Evolutionary conservation across 2,888 invertebrate genomes (phyloP).

Genomic region (Uloborus plumipes): DNA sequence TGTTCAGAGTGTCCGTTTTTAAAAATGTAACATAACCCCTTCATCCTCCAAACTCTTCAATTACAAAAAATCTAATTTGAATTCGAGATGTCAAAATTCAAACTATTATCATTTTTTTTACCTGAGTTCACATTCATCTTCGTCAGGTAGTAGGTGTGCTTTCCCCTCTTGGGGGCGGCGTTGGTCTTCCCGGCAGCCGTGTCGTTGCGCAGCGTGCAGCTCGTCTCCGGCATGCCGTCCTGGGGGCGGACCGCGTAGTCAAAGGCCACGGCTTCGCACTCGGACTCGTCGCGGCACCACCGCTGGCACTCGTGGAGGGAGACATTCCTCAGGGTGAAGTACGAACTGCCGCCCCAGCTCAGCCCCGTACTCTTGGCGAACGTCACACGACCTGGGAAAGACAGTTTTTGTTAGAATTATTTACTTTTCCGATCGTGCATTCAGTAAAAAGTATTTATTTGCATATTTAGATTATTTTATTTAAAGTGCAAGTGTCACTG

Average conservation of each 20-base stretch:
- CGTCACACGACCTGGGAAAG: conserved; percentile 82
- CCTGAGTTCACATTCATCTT: conserved; percentile 88
- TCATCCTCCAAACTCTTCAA: too few relatives aligned
- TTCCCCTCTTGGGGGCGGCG: conserved; percentile 84
- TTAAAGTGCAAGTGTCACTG: too few relatives aligned
- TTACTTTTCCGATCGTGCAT: too few relatives aligned
- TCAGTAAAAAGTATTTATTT: too few relatives aligned
- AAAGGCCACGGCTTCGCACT: conserved; percentile 92
- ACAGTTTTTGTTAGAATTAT: not conserved
- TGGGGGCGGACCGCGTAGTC: conserved; percentile 93
- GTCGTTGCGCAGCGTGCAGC: conserved; percentile 91
- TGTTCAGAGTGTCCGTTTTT: too few relatives aligned
- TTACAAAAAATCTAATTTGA: too few relatives aligned
- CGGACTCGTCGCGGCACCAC: conserved; percentile 92
- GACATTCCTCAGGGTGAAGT: conserved; percentile 91
- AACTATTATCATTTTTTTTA: too few relatives aligned
- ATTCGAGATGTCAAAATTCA: too few relatives aligned
- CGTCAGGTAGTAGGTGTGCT: conserved; percentile 95
- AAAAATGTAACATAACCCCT: too few relatives aligned
- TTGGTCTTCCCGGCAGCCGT: conserved; percentile 83
- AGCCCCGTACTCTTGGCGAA: conserved; percentile 94
- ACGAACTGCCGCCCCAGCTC: conserved; percentile 91
- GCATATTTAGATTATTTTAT: too few relatives aligned
- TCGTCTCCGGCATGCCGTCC: conserved; percentile 90
- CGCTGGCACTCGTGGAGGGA: conserved; percentile 96